Percentiles rank a stretch among this genome's conserved stretches.
These are phyloP conservation scores for Crotophaga sulcirostris DNA, from an alignment of 2,113 vertebrate species.

Conservation along the genomic window DNA sequence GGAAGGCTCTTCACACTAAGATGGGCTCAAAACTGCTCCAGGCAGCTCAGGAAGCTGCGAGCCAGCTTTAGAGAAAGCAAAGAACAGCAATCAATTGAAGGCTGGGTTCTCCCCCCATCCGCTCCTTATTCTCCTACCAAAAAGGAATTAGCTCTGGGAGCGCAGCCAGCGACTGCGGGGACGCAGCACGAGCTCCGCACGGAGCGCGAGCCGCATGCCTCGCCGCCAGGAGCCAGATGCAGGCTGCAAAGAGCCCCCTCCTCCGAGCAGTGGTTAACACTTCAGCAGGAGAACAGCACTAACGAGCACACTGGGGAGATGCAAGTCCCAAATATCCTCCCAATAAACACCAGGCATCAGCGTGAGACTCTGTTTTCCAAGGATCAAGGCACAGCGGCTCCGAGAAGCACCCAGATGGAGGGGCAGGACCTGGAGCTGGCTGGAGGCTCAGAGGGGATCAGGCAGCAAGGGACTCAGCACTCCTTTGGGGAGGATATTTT, in stretches of 20 bases:
- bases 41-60: conserved; percentile 7
- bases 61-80: conserved; percentile 8
- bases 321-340: not conserved
- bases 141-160: not conserved
- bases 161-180: not conserved
- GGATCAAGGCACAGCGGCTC: not conserved
- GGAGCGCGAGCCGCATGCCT: not conserved
- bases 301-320: not conserved
- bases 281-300: not conserved
- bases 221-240: not conserved
- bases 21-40: conserved; percentile 10
- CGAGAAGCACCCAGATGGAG: not conserved
- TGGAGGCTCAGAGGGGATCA: rapidly evolving
- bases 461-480: too few relatives aligned
- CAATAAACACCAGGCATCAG: rapidly evolving
- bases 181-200: not conserved
- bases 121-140: not conserved
- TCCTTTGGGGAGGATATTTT: not conserved
- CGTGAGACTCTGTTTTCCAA: not conserved
- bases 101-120: not conserved
- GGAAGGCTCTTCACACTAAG: conserved; percentile 18
- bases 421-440: not conserved
- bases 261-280: rapidly evolving
- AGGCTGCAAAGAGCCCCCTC: not conserved
- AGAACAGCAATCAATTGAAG: conserved; percentile 6